Evolutionary conservation across 2,888 invertebrate genomes (phyloP).

Genomic region (Eristalis intricaria): DNA sequence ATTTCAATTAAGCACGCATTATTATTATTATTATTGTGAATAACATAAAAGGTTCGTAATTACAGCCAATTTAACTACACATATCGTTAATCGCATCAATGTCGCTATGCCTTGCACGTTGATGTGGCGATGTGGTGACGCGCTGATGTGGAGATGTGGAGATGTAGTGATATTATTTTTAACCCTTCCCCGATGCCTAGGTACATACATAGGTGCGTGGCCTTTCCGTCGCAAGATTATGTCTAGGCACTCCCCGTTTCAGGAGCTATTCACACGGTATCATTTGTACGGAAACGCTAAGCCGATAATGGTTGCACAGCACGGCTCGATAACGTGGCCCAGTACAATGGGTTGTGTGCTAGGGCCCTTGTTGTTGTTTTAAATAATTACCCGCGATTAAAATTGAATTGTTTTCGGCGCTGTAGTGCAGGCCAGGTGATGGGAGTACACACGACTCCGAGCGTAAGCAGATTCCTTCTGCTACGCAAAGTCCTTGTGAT

Average conservation of each 20-base stretch:
- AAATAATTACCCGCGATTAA: conserved; percentile 60
- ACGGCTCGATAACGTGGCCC: conserved; percentile 40
- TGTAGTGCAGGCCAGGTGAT: background rate
- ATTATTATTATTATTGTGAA: conserved; percentile 45
- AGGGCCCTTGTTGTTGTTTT: conserved; percentile 32
- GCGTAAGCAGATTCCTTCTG: conserved; percentile 44
- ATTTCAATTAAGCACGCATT: conserved; percentile 55
- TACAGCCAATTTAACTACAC: conserved; percentile 45
- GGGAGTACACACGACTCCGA: background rate
- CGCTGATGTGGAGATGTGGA: background rate
- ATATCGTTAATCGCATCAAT: conserved; percentile 45
- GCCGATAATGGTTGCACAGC: conserved; percentile 61
- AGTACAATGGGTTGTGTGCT: background rate
- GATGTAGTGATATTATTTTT: conserved; percentile 26
- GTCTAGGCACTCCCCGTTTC: conserved; percentile 10
- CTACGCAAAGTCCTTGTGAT: conserved; percentile 43
- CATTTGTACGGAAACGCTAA: conserved; percentile 44
- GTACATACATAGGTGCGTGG: background rate
- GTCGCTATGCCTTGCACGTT: conserved; percentile 13
- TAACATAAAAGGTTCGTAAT: conserved; percentile 40
- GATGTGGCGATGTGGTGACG: conserved; percentile 10
- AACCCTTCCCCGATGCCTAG: background rate
- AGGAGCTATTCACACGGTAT: conserved; percentile 31
- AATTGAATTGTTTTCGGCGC: conserved; percentile 36
- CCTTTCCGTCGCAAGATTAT: conserved; percentile 13